Percentiles rank a stretch among this genome's conserved stretches.
Evolutionary conservation across 2,888 invertebrate genomes (phyloP).

Genomic region (Acanthoscelides obtectus): DNA sequence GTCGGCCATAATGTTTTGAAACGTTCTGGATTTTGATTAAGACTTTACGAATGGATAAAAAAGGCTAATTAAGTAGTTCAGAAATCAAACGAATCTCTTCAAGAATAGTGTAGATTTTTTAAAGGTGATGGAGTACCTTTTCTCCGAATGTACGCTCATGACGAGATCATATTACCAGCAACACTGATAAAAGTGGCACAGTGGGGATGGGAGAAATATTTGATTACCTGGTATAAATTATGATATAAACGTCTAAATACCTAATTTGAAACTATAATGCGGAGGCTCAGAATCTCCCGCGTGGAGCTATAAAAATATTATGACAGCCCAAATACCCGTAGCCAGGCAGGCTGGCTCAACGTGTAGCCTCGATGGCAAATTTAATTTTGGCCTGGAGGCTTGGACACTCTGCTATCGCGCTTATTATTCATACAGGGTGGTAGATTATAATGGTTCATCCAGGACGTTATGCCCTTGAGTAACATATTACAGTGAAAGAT

Average conservation of each 20-base stretch:
- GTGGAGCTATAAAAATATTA: slow-evolving; percentile 29
- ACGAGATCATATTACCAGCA: not conserved
- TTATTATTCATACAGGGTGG: not conserved
- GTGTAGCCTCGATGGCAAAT: slow-evolving; percentile 16
- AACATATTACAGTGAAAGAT: too few species aligned
- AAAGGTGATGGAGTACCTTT: too few species aligned
- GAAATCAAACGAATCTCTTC: too few species aligned
- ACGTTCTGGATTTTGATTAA: too few species aligned
- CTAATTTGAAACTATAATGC: slow-evolving; percentile 24
- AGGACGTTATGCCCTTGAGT: too few species aligned
- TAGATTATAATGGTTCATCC: not conserved
- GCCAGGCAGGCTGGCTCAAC: slow-evolving; percentile 1
- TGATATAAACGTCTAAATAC: slow-evolving; percentile 14
- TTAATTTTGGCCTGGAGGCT: slow-evolving; percentile 24
- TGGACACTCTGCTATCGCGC: not conserved
- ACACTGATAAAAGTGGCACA: not conserved
- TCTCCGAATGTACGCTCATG: not conserved
- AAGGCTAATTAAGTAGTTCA: too few species aligned
- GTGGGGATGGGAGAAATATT: slow-evolving; percentile 4
- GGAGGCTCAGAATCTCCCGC: slow-evolving; percentile 7
- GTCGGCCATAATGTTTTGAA: too few species aligned
- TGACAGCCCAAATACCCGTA: slow-evolving; percentile 28
- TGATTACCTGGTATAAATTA: slow-evolving; percentile 19
- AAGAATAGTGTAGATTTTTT: too few species aligned
- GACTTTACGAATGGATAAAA: too few species aligned